A percentile compares a stretch with the other conserved stretches of the same genome.
phyloP scores from a whole-genome alignment of 2,797 vertebrate species.

The Eidolon dupreanum region DNA sequence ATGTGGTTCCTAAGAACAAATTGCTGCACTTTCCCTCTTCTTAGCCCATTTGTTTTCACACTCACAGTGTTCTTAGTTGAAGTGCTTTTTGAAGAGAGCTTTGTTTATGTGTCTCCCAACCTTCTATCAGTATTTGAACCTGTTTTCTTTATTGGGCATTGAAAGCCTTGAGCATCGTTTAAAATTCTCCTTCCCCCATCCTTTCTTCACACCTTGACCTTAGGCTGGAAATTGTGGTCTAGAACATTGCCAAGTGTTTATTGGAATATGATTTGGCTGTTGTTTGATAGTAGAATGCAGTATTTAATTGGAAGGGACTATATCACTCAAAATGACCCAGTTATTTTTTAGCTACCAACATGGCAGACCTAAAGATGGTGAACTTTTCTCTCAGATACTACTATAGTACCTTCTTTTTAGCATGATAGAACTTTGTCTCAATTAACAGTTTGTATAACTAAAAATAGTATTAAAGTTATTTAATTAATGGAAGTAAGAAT shows the following conservation, averaged over 20 bases:
- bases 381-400: neutral
- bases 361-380: neutral
- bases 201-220: neutral
- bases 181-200: neutral
- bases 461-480: neutral
- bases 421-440: neutral
- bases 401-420: neutral
- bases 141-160: constrained; percentile 41
- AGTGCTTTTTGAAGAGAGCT: constrained; percentile 24
- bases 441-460: neutral
- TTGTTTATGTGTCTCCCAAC: neutral
- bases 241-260: neutral
- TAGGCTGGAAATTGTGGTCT: neutral
- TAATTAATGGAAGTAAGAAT: neutral
- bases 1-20: neutral
- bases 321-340: neutral
- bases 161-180: neutral
- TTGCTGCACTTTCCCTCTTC: neutral
- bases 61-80: neutral
- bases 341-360: neutral
- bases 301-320: neutral
- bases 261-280: neutral
- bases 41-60: neutral
- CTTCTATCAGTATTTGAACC: constrained; percentile 26
- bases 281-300: neutral